Evolutionary conservation across 2,888 invertebrate genomes (phyloP).

Genomic region (Acanthosepion esculentum): DNA sequence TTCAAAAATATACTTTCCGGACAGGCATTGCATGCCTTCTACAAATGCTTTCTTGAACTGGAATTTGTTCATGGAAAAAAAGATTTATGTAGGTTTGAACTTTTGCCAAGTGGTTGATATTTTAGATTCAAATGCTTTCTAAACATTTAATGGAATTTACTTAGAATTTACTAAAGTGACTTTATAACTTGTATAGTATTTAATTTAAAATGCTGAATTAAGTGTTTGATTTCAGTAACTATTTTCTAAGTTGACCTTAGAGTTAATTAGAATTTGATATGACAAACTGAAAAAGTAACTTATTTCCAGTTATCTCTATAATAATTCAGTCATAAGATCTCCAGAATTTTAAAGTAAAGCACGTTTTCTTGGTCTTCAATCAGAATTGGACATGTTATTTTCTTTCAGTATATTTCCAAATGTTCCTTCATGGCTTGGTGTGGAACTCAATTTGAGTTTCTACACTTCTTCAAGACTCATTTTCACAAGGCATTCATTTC

Average conservation of each 20-base stretch:
- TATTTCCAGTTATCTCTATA: background rate
- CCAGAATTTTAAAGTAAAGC: background rate
- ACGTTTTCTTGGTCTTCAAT: background rate
- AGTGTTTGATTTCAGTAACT: background rate
- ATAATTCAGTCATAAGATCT: background rate
- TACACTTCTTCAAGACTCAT: conserved; percentile 23
- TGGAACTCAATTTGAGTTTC: conserved; percentile 20
- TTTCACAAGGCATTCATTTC: conserved; percentile 33
- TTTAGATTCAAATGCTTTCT: background rate
- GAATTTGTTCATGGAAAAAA: background rate
- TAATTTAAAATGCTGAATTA: background rate
- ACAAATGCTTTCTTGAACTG: background rate
- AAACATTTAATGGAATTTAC: background rate
- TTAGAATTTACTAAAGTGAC: background rate
- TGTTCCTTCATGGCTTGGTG: background rate
- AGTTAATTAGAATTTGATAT: background rate
- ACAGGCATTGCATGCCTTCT: background rate
- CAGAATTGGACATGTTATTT: background rate
- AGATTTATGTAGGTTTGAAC: background rate
- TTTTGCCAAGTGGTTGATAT: background rate
- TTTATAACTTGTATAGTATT: background rate
- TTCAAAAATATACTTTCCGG: too few species aligned
- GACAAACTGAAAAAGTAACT: background rate
- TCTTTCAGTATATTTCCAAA: conserved; percentile 11
- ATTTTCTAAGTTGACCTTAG: background rate